phyloP scores from a whole-genome alignment of 2,888 invertebrate genomes.

The Noctuana brunneofusca region DNA sequence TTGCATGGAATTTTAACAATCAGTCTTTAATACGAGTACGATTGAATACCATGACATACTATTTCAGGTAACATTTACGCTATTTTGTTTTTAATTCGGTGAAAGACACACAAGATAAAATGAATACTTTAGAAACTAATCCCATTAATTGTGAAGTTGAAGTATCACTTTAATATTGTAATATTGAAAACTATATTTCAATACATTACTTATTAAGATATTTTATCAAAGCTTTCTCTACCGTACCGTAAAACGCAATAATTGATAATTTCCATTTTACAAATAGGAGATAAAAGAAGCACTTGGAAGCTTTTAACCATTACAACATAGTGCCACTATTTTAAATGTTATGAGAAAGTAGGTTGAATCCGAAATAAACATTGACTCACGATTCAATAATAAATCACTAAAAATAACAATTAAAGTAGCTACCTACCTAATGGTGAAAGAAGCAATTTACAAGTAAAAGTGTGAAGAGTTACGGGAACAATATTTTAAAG shows the following conservation, averaged over 20 bases:
- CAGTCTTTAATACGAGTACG: too few species aligned
- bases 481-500: not conserved
- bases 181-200: constrained; percentile 1
- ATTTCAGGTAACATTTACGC: too few species aligned
- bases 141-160: constrained; percentile 1
- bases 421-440: constrained; percentile 3
- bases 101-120: too few species aligned
- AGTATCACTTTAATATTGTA: constrained; percentile 4
- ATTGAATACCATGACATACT: too few species aligned
- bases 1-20: too few species aligned
- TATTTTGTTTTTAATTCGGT: too few species aligned
- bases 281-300: constrained; percentile 27
- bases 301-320: constrained; percentile 28
- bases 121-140: not conserved
- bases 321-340: constrained; percentile 26
- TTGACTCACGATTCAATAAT: constrained; percentile 19
- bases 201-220: constrained; percentile 1
- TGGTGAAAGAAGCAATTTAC: not conserved
- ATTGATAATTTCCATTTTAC: constrained; percentile 28
- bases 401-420: constrained; percentile 28
- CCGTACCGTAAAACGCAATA: constrained; percentile 12
- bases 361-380: constrained; percentile 20
- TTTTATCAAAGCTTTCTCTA: constrained; percentile 13
- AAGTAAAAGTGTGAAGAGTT: constrained; percentile 2
- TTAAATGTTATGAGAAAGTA: constrained; percentile 29